Conservation (phyloP, 2,888 invertebrate species). For the Oscheius sp. region DNA sequence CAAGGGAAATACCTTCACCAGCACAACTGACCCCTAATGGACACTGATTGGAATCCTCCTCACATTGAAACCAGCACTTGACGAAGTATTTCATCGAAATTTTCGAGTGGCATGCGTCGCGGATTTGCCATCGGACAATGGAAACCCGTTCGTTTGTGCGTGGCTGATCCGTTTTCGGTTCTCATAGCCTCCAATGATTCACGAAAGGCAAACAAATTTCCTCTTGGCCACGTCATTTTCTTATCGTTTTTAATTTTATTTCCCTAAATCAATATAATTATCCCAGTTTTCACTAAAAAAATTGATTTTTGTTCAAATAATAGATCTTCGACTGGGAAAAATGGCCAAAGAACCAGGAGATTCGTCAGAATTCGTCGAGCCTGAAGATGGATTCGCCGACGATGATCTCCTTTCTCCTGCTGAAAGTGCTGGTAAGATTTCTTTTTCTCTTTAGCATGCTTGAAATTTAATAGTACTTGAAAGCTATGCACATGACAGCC, state of each 20-base stretch:
- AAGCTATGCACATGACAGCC: slow-evolving; percentile 8
- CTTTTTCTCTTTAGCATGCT: neutral
- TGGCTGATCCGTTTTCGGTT: slow-evolving; percentile 24
- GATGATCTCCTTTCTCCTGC: slow-evolving; percentile 65
- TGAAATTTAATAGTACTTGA: neutral
- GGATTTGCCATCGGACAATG: slow-evolving; percentile 23
- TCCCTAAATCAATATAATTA: neutral
- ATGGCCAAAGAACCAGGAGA: slow-evolving; percentile 1
- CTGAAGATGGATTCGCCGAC: slow-evolving; percentile 70
- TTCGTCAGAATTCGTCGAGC: slow-evolving; percentile 63
- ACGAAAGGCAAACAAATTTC: slow-evolving; percentile 24
- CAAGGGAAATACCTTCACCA: too few relatives aligned
- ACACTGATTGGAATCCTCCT: too few relatives aligned
- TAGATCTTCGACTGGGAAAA: too few relatives aligned
- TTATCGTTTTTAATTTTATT: neutral
- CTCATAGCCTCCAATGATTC: slow-evolving; percentile 16
- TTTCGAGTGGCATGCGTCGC: slow-evolving; percentile 6
- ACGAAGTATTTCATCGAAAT: neutral
- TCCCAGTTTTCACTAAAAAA: slow-evolving; percentile 2
- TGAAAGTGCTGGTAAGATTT: slow-evolving; percentile 21
- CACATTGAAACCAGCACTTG: too few relatives aligned
- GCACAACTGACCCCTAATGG: too few relatives aligned
- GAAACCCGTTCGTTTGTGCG: slow-evolving; percentile 24
- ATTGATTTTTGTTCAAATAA: too few relatives aligned
- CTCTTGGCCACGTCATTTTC: neutral